These are phyloP conservation scores for Polyergus mexicanus DNA, from an alignment of 1,140 invertebrate genomes.

Conservation along the genomic window DNA sequence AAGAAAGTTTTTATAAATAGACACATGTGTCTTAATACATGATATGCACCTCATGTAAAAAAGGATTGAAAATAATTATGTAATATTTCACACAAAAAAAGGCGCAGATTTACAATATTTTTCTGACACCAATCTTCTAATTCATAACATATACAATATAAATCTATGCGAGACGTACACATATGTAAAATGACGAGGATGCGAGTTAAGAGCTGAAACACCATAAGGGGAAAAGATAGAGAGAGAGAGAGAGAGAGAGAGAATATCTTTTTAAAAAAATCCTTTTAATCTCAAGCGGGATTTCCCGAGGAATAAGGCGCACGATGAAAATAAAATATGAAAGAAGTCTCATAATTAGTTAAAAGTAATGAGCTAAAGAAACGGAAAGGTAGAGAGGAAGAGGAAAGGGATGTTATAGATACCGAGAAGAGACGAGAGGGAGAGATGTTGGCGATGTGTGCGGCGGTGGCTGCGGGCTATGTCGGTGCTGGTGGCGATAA, in stretches of 20 bases:
- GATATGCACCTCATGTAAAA: not conserved
- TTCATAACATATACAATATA: not conserved
- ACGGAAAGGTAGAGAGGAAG: conserved; percentile 22
- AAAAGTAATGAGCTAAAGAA: conserved; percentile 35
- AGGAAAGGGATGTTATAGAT: conserved; percentile 41
- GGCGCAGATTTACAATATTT: not conserved
- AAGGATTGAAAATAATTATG: not conserved
- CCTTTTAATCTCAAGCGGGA: conserved; percentile 38
- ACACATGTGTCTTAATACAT: not conserved
- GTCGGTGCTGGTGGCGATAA: conserved; percentile 71
- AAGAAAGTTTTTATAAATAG: not conserved
- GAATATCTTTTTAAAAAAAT: not conserved
- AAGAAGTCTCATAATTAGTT: conserved; percentile 53
- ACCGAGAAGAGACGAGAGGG: not conserved
- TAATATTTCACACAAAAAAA: not conserved
- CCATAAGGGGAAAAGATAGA: not conserved
- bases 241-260: not conserved
- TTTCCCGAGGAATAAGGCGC: conserved; percentile 41
- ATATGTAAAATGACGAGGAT: not conserved
- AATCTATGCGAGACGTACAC: not conserved
- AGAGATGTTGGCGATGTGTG: conserved; percentile 9
- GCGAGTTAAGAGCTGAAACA: not conserved
- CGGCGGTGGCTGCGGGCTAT: conserved; percentile 61
- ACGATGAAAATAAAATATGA: conserved; percentile 53
- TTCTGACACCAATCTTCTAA: not conserved